Conservation (phyloP, 1,140 invertebrate species). For the Drosophila orena region DNA sequence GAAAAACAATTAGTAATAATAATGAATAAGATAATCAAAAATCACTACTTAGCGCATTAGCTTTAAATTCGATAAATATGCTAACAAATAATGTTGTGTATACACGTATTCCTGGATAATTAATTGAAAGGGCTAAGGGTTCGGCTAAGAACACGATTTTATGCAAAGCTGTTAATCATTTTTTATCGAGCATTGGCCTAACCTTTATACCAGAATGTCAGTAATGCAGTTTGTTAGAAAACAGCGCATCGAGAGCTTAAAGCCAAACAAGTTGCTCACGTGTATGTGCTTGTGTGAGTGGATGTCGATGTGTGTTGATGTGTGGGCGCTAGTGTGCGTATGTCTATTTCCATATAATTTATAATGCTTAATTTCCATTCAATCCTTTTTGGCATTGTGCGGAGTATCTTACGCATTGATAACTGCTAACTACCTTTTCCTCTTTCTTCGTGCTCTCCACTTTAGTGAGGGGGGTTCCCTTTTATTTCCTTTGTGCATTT, state of each 20-base stretch:
- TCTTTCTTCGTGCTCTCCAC: slow-evolving; percentile 1
- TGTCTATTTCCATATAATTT: slow-evolving; percentile 48
- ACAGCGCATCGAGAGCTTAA: not conserved
- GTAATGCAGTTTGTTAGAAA: not conserved
- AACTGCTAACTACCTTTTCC: slow-evolving; percentile 29
- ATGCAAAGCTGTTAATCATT: too few relatives aligned
- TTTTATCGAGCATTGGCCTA: not conserved
- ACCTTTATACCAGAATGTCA: not conserved
- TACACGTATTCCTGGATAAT: too few relatives aligned
- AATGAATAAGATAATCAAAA: too few relatives aligned
- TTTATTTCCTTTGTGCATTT: slow-evolving; percentile 22
- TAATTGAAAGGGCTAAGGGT: too few relatives aligned
- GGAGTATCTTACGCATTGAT: slow-evolving; percentile 50
- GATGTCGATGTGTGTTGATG: too few relatives aligned
- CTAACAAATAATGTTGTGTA: too few relatives aligned
- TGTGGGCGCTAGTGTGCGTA: not conserved
- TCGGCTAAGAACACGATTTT: too few relatives aligned
- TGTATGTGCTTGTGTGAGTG: not conserved
- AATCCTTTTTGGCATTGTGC: slow-evolving; percentile 41
- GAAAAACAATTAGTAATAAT: too few relatives aligned
- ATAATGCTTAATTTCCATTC: slow-evolving; percentile 62
- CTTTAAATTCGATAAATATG: too few relatives aligned
- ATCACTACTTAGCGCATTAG: too few relatives aligned
- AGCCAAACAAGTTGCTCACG: not conserved
- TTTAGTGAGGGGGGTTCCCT: slow-evolving; percentile 4